phyloP scores from a whole-genome alignment of 1,140 invertebrate species.

The Lordiphosa stackelbergi region DNA sequence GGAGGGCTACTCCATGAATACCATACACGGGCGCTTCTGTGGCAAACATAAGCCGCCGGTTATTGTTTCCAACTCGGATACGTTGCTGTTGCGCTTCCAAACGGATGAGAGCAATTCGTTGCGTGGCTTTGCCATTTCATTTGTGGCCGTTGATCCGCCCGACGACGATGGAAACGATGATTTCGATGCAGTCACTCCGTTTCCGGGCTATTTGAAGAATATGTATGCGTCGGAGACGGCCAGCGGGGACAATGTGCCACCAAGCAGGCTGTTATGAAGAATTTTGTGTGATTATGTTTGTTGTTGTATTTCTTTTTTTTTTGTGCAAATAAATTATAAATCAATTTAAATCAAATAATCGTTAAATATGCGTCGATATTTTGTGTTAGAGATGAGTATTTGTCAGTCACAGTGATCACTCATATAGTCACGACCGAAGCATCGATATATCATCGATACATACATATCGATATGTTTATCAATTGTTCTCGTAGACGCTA shows the following conservation, averaged over 20 bases:
- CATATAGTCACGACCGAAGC: no score
- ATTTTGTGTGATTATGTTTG: no score
- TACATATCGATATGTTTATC: no score
- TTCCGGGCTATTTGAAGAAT: slow-evolving; percentile 72
- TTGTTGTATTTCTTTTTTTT: no score
- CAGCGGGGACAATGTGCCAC: neutral
- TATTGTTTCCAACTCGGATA: slow-evolving; percentile 91
- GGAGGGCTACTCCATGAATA: slow-evolving; percentile 78
- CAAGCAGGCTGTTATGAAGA: neutral
- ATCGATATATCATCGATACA: no score
- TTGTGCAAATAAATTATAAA: no score
- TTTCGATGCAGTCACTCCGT: slow-evolving; percentile 66
- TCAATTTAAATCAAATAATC: no score
- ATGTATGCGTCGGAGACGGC: slow-evolving; percentile 60
- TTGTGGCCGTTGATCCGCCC: slow-evolving; percentile 84
- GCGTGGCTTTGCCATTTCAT: slow-evolving; percentile 94
- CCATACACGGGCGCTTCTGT: slow-evolving; percentile 70
- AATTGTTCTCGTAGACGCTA: no score
- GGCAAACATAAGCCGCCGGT: slow-evolving; percentile 85
- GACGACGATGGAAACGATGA: slow-evolving; percentile 62
- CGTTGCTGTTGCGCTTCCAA: slow-evolving; percentile 90
- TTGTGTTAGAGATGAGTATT: no score
- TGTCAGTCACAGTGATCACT: no score
- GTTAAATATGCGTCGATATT: no score
- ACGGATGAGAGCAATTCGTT: slow-evolving; percentile 93